Base-by-base conservation (phyloP, 2,888 invertebrate genomes). In the Cynaeus angustus region DNA sequence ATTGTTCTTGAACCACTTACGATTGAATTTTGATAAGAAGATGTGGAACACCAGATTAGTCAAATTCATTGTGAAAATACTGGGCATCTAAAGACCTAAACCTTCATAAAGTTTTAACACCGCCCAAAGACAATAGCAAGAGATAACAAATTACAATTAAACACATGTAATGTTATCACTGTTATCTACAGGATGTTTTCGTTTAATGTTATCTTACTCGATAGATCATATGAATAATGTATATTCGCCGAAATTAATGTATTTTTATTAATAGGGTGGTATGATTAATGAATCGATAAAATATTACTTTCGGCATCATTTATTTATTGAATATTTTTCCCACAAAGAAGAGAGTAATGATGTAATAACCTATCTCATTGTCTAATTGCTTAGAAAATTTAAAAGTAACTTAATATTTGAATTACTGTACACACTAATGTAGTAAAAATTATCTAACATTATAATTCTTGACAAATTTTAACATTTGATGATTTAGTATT, bases 81-180 rank as follows among this genome's bases (percentile, higher is more conserved):
- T 13, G 12, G 13, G 13, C 43, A 10, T 9, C 9, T 4, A 21
- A 43, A 43, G 12, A 13, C 43, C 12, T 10, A 43, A 43, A 43
- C 43, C 43, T 43, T 43, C 12, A 10, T 3, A 21, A 21, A 4
- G 21, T 21, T 4, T 46, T 46, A 46, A 14, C 46, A 46, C 2
- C 12, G 12, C 10, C 10, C 43, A 43, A 43, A 10, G 13, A 43
- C 13, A 13, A 13, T 12, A 43, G 12, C 1, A 3, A 10, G 43
- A 43, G 7, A 7, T 10, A 10, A 10, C 7, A 43, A 43, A 12
- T 13, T 43, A 12, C 43, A 12, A 13, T 43, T 10, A 13, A 43
- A 43, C 43, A 43, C 43, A 43, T 43, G 43, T 43, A 21, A 21
- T 13, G 13, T 7, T 43, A 43, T 43, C 43, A 10, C 43, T 43